Evolutionary conservation across 2,113 vertebrate species (phyloP).

Genomic region (Paramormyrops kingsleyae): DNA sequence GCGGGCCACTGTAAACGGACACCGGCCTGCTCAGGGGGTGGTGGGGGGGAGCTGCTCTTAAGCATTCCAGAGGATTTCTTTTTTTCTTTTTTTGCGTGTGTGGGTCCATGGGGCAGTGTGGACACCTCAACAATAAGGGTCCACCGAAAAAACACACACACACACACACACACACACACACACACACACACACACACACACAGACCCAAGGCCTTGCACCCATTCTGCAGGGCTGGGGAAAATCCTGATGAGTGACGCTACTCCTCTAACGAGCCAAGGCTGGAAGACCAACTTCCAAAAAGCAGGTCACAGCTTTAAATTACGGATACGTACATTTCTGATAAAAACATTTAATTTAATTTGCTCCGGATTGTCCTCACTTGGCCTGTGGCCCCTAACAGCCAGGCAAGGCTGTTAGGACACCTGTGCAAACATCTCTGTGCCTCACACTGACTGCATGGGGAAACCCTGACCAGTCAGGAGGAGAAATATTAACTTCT

Average conservation of each 20-base stretch:
- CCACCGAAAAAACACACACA: not conserved
- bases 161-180: not conserved
- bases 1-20: conserved; percentile 87
- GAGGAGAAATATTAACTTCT: conserved; percentile 12
- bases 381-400: not conserved
- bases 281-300: not conserved
- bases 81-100: conserved; percentile 25
- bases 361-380: not conserved
- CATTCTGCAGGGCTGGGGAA: not conserved
- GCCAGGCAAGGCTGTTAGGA: not conserved
- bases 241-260: not conserved
- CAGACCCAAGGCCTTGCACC: not conserved
- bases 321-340: not conserved
- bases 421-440: not conserved
- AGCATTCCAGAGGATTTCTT: conserved; percentile 63
- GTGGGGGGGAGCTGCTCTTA: conserved; percentile 51
- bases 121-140: conserved; percentile 22
- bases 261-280: not conserved
- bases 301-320: not conserved
- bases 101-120: not conserved
- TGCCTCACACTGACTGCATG: not conserved
- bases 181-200: not conserved
- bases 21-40: conserved; percentile 60
- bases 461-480: not conserved
- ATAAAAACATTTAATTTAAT: not conserved